Percentiles rank a stretch among this genome's conserved stretches.
Evolutionary conservation across 1,140 invertebrate genomes (phyloP).

Genomic region (Pararge aegeria): DNA sequence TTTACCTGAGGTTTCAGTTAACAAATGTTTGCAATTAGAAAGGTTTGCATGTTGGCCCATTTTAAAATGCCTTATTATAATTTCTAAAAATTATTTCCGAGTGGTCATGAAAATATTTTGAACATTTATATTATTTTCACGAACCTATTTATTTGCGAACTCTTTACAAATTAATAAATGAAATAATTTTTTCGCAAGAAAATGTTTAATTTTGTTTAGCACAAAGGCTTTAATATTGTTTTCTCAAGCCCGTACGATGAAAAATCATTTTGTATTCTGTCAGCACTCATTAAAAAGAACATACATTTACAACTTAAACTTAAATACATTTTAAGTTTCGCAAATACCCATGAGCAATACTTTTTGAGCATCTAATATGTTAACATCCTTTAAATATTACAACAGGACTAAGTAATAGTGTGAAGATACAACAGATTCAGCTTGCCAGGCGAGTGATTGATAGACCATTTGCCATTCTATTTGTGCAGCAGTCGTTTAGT

Average conservation of each 20-base stretch:
- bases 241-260: not conserved
- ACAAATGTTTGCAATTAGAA: constrained; percentile 40
- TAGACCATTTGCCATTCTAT: too few species aligned
- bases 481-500: too few species aligned
- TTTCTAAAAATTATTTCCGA: constrained; percentile 31
- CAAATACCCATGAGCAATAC: too few species aligned
- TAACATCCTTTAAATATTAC: too few species aligned
- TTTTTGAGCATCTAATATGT: too few species aligned
- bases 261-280: too few species aligned
- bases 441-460: too few species aligned
- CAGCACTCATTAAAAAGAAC: too few species aligned
- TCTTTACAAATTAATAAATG: constrained; percentile 1
- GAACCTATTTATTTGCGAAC: constrained; percentile 6
- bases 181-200: not conserved
- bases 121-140: constrained; percentile 11
- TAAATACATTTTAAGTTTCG: too few species aligned
- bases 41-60: constrained; percentile 31
- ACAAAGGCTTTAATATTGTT: not conserved
- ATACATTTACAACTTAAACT: constrained; percentile 2
- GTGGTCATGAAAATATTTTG: too few species aligned
- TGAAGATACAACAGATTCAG: too few species aligned
- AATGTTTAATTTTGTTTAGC: not conserved
- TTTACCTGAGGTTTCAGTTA: constrained; percentile 14
- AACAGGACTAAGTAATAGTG: too few species aligned
- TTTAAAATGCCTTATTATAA: constrained; percentile 31